These are phyloP conservation scores for Anthopleura xanthogrammica DNA, from an alignment of 92 coral and sea anemone genomes.

Conservation along the genomic window DNA sequence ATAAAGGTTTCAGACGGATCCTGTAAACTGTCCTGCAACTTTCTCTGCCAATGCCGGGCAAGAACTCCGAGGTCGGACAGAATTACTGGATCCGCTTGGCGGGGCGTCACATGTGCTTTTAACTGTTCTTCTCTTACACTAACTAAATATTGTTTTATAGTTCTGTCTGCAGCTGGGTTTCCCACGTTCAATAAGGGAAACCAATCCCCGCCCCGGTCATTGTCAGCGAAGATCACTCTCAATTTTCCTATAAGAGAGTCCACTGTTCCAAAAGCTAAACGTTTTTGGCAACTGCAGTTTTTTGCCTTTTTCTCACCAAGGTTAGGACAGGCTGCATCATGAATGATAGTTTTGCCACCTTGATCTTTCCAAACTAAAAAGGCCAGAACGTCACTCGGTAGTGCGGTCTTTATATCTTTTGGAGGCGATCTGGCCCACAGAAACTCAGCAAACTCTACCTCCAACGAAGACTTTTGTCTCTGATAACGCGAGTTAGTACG, in stretches of 20 bases:
- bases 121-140: not conserved
- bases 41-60: not conserved
- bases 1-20: not conserved
- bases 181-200: not conserved
- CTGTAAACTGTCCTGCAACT: not conserved
- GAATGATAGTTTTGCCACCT: constrained; percentile 19
- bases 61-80: too few species aligned
- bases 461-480: constrained; percentile 40
- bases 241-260: constrained; percentile 31
- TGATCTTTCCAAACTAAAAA: constrained; percentile 36
- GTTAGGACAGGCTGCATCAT: not conserved
- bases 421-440: not conserved
- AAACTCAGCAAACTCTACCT: constrained; percentile 16
- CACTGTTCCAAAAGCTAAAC: constrained; percentile 27
- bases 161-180: not conserved
- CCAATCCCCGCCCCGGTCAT: constrained; percentile 20
- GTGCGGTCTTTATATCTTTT: constrained; percentile 17
- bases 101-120: not conserved
- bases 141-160: too few species aligned
- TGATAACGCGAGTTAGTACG: constrained; percentile 20
- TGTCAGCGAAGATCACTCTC: constrained; percentile 7
- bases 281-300: not conserved
- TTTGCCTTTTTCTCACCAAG: not conserved
- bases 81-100: not conserved
- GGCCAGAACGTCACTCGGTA: constrained; percentile 29